Conservation (phyloP, 1,140 invertebrate species). For the Telenomus remus region DNA sequence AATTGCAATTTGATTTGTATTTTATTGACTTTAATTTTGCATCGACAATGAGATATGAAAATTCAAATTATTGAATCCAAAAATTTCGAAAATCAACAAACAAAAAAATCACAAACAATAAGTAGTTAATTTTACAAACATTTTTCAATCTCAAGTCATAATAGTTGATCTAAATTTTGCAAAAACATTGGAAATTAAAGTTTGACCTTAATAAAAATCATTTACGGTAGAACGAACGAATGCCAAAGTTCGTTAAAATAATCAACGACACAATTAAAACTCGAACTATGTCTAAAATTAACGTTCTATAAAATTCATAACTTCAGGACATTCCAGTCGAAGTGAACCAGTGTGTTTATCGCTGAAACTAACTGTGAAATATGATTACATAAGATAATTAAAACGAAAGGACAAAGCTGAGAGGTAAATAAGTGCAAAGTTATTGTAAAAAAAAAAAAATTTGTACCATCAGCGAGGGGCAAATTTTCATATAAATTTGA, state of each 20-base stretch:
- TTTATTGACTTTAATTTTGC: background rate
- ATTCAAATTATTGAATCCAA: too few relatives aligned
- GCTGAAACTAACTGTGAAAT: conserved; percentile 11
- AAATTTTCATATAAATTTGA: conserved; percentile 52
- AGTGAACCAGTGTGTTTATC: background rate
- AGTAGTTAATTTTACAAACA: too few relatives aligned
- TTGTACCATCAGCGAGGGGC: background rate
- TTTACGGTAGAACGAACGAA: too few relatives aligned
- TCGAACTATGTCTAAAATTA: background rate
- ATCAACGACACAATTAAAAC: too few relatives aligned
- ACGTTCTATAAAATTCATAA: background rate
- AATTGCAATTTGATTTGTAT: conserved; percentile 9
- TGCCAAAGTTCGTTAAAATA: too few relatives aligned
- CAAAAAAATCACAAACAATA: too few relatives aligned
- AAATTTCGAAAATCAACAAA: too few relatives aligned
- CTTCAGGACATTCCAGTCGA: background rate
- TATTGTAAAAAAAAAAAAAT: background rate
- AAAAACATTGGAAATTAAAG: too few relatives aligned
- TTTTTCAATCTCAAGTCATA: too few relatives aligned
- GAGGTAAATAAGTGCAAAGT: conserved; percentile 28
- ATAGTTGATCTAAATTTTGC: too few relatives aligned
- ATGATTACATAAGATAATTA: conserved; percentile 20
- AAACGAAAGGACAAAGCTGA: conserved; percentile 18
- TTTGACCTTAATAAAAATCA: too few relatives aligned
- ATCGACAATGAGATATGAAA: background rate